Base-by-base conservation (phyloP, 2,113 vertebrate species). In the Megatriorchis doriae region DNA sequence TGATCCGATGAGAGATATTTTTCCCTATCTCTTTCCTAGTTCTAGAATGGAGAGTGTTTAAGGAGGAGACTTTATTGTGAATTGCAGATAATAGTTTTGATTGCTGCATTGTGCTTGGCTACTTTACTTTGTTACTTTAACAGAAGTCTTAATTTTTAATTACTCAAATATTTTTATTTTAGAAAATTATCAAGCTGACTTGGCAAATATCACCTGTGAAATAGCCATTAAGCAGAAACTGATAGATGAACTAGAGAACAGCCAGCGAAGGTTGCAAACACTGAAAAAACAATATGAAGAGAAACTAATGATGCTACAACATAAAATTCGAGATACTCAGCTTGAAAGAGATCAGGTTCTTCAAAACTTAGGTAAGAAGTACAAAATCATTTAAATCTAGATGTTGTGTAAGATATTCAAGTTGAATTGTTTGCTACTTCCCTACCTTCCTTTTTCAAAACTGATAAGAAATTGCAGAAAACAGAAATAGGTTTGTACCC, bases 211-310 rank as follows among this genome's bases (percentile, higher is more conserved):
- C 97, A 99, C 99, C 34, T 99, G 99, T 96, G 99, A 99, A 98
- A 99, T 99, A 96, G 99, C 99, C 88, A 99, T 99, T 96, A 99
- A 99, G 97, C 99, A 99, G 97, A 99, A 99, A 94, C 98, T 99
- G 91, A 99, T 99, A 61, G 99, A 99, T 87, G 99, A 99, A 93
- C 98, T 99, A 63, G 99, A 99, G 97, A 99, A 99, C 97, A 99
- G 99, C 97, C 99, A 99, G 97, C 97, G 99, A 77, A 98, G 99
- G 34, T 97, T 99, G 65, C 99, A 99, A 95, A 99, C 99, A 0
- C 98, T 99, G 73, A 99, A 99, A 80, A 99, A 98, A 96, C 99
- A 99, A 38, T 99, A 99, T 86, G 99, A 99, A 72, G 99, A 99
- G 96, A 99, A 99, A 93, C 97, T 99, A 43, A 99, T 98, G 98